phyloP scores from a whole-genome alignment of 1,140 invertebrate species.

The Lethrus apterus region DNA sequence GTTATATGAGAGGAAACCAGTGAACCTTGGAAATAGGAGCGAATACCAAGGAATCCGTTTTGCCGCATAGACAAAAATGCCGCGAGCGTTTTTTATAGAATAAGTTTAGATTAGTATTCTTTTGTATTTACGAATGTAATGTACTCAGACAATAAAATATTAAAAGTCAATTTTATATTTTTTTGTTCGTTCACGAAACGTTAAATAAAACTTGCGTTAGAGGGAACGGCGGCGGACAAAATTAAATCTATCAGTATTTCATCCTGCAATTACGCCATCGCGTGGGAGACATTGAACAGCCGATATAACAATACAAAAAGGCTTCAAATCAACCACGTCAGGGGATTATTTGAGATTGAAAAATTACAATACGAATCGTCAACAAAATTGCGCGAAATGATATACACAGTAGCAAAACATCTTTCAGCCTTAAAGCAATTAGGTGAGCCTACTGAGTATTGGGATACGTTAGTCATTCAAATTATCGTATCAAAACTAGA shows the following conservation, averaged over 20 bases:
- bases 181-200: no score
- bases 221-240: background rate
- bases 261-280: conserved; percentile 1
- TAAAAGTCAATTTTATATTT: no score
- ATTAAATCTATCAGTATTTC: conserved; percentile 6
- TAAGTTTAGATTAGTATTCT: no score
- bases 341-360: conserved; percentile 1
- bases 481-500: conserved; percentile 3
- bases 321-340: conserved; percentile 4
- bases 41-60: no score
- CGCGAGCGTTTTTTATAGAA: no score
- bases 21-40: no score
- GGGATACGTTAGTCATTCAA: conserved; percentile 9
- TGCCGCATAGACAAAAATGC: no score
- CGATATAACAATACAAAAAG: conserved; percentile 2
- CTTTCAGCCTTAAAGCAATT: conserved; percentile 1
- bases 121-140: no score
- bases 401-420: conserved; percentile 5
- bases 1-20: no score
- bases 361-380: background rate
- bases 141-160: no score
- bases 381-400: background rate
- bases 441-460: conserved; percentile 1
- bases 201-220: no score
- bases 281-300: conserved; percentile 5